Evolutionary conservation across 1,140 invertebrate genomes (phyloP), one percentile per base, ranked within the genome.

Genomic region (Mactra quadrangularis): DNA sequence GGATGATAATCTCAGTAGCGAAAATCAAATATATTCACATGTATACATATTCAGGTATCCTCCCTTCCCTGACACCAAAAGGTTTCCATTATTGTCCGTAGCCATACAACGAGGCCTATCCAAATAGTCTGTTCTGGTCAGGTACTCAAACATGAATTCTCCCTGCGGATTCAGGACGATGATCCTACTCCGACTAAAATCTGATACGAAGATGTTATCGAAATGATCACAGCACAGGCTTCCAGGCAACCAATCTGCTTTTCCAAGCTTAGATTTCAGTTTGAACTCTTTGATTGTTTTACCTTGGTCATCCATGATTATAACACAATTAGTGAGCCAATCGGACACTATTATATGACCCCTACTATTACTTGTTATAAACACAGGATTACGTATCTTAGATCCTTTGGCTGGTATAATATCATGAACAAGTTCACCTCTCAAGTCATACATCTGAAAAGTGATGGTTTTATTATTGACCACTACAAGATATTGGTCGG

Each of bases 181-280:
- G 4, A 82, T 75, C n/a, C 79, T 47, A 38, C 79, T 82, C 15
- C 79, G 57, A 22, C 79, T 82, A n/a, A 59, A 82, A 33, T 82
- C 79, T 0, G 70, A 82, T 6, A 82, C 79, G 27, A 53, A 82
- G 6, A 82, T 75, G 31, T 82, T 82, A 31, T 82, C 79, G 50
- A 82, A 82, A 50, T 82, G 79, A 45, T 82, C 79, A 33, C 70
- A 74, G 47, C 79, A 82, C 7, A 82, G 29, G 29, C 79, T 74
- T 13, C 79, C 79, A 0, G 79, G 79, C 29, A 82, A 45, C 79
- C 79, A 82, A 1, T 68, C 64, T 29, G 57, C 29, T 55, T 71
- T 74, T 27, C 70, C 59, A 11, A 75, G 27, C 31, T 82, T 74
- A 1, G 38, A 33, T 45, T 82, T 82, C 11, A 82, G 29, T 74